A percentile compares a stretch with the other conserved stretches of the same genome.
phyloP scores from a whole-genome alignment of 2,888 invertebrate species.

The Drosophila pullipes region DNA sequence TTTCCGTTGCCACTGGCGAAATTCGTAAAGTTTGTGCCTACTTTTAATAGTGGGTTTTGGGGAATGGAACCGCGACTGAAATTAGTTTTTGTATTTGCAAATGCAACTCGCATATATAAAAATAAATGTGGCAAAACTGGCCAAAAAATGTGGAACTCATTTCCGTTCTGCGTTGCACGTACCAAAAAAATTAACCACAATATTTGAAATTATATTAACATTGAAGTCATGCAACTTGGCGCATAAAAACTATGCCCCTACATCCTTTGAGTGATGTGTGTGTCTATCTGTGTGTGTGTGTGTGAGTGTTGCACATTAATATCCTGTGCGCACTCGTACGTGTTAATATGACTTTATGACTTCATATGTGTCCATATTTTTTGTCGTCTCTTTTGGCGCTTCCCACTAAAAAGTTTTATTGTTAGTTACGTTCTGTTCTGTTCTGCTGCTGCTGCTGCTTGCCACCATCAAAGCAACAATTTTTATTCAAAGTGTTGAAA shows the following conservation, averaged over 20 bases:
- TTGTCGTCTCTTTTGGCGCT: constrained; percentile 67
- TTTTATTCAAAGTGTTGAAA: constrained; percentile 79
- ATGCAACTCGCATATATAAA: constrained; percentile 34
- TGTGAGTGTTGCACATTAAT: constrained; percentile 74
- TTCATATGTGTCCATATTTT: constrained; percentile 80
- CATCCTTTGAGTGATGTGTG: constrained; percentile 2
- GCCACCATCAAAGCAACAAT: constrained; percentile 76
- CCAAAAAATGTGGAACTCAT: constrained; percentile 57
- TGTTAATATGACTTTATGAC: constrained; percentile 86
- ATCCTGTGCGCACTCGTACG: constrained; percentile 85
- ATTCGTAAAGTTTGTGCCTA: constrained; percentile 67
- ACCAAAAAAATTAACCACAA: constrained; percentile 72
- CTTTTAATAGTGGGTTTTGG: constrained; percentile 27
- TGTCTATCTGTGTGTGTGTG: constrained; percentile 24
- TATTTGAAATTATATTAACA: constrained; percentile 77
- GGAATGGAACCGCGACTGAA: constrained; percentile 25
- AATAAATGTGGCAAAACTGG: constrained; percentile 33
- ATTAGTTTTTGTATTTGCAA: constrained; percentile 61
- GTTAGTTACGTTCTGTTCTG: constrained; percentile 69
- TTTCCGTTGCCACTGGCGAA: constrained; percentile 40
- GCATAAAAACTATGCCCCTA: constrained; percentile 36
- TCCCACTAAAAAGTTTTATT: constrained; percentile 78
- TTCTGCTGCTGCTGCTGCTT: constrained; percentile 22
- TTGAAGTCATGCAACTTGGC: constrained; percentile 55
- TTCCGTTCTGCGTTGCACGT: constrained; percentile 47